These are phyloP conservation scores for Drosophila fulvimacula DNA, from an alignment of 2,888 invertebrate species.

Conservation along the genomic window DNA sequence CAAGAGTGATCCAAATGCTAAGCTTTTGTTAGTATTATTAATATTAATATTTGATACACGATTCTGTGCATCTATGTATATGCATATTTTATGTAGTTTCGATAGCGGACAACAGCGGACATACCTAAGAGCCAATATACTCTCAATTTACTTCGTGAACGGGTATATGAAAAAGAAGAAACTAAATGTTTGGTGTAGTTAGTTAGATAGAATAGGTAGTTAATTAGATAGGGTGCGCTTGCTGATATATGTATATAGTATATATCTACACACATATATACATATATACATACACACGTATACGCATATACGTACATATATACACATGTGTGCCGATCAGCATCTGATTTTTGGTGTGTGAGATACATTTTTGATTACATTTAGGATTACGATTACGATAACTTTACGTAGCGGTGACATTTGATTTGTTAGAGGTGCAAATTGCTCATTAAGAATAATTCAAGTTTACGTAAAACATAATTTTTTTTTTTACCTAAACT, in stretches of 20 bases:
- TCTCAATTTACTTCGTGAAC: background rate
- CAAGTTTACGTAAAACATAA: slow-evolving; percentile 35
- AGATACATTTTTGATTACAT: slow-evolving; percentile 47
- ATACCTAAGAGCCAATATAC: background rate
- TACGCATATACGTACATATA: slow-evolving; percentile 38
- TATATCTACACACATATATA: slow-evolving; percentile 24
- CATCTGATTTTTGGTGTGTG: slow-evolving; percentile 56
- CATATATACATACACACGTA: slow-evolving; percentile 34
- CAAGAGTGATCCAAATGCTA: background rate
- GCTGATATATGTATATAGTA: slow-evolving; percentile 25
- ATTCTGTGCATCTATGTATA: too few relatives aligned
- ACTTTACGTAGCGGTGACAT: slow-evolving; percentile 66
- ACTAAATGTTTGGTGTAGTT: slow-evolving; percentile 14
- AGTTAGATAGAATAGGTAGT: slow-evolving; percentile 18
- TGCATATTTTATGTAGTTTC: too few relatives aligned
- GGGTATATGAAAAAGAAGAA: too few relatives aligned
- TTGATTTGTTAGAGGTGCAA: slow-evolving; percentile 64
- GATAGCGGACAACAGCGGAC: background rate
- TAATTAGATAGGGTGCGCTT: slow-evolving; percentile 50
- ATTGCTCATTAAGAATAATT: slow-evolving; percentile 51
- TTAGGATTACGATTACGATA: slow-evolving; percentile 49
- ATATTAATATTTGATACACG: too few relatives aligned
- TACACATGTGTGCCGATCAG: slow-evolving; percentile 6
- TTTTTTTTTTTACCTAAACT: slow-evolving; percentile 11
- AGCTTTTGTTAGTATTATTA: too few relatives aligned